Evolutionary conservation across 2,113 vertebrate species (phyloP).

Genomic region (Athene noctua): DNA sequence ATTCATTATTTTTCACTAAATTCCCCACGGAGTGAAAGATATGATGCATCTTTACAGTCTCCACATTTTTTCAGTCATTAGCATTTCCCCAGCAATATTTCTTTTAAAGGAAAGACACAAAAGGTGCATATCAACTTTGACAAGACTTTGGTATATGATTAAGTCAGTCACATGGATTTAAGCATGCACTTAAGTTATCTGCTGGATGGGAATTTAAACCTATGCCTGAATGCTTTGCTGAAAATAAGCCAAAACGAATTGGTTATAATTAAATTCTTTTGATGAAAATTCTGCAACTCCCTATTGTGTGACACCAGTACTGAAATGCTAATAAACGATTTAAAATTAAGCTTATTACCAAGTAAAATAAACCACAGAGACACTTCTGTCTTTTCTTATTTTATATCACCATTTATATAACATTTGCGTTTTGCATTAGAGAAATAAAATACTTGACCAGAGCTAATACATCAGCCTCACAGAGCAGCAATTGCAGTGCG

Average conservation of each 20-base stretch:
- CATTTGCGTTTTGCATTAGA: background rate
- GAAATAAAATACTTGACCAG: background rate
- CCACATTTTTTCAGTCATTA: background rate
- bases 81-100: background rate
- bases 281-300: conserved; percentile 47
- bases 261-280: conserved; percentile 47
- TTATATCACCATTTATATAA: background rate
- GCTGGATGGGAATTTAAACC: conserved; percentile 2
- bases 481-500: background rate
- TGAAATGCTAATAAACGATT: conserved; percentile 56
- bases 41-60: background rate
- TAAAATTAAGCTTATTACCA: conserved; percentile 50
- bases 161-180: background rate
- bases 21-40: background rate
- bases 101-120: background rate
- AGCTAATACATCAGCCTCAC: background rate
- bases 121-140: background rate
- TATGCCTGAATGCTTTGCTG: background rate
- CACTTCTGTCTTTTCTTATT: background rate
- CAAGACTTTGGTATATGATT: background rate
- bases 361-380: conserved; percentile 43
- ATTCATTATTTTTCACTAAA: background rate
- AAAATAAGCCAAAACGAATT: conserved; percentile 33
- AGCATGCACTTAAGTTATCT: background rate
- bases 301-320: conserved; percentile 11